These are phyloP conservation scores for Mizuhopecten yessoensis DNA, from an alignment of 1,140 invertebrate species.

Conservation along the genomic window DNA sequence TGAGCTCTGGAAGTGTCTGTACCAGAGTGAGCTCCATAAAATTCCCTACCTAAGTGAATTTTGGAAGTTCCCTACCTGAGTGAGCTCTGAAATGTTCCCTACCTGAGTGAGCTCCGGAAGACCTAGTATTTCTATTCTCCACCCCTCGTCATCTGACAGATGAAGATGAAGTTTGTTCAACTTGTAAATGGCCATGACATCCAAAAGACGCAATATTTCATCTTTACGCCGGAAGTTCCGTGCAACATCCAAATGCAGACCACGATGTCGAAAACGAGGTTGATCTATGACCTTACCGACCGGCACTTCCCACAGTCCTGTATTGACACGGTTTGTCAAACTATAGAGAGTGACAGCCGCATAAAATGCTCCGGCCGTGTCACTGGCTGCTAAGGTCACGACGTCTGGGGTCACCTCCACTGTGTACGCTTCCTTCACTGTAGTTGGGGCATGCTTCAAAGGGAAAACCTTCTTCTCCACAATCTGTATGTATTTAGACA, in stretches of 20 bases:
- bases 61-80: no score
- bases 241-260: conserved; percentile 71
- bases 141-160: conserved; percentile 77
- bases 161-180: conserved; percentile 76
- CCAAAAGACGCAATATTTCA: conserved; percentile 65
- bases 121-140: conserved; percentile 72
- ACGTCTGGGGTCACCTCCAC: not conserved
- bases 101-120: conserved; percentile 74
- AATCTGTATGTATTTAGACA: not conserved
- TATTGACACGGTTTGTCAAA: not conserved
- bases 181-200: conserved; percentile 75
- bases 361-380: not conserved
- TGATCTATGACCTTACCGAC: conserved; percentile 62
- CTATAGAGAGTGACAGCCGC: not conserved
- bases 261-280: conserved; percentile 69
- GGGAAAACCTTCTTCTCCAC: not conserved
- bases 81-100: no score
- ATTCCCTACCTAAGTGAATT: no score
- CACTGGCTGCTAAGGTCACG: not conserved
- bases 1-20: no score
- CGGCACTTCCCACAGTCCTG: conserved; percentile 45
- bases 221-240: conserved; percentile 70
- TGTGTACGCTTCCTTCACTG: not conserved
- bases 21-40: no score
- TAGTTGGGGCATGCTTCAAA: not conserved